Evolutionary conservation across 2,888 invertebrate genomes (phyloP).

Genomic region (Philopedon plagiatum): DNA sequence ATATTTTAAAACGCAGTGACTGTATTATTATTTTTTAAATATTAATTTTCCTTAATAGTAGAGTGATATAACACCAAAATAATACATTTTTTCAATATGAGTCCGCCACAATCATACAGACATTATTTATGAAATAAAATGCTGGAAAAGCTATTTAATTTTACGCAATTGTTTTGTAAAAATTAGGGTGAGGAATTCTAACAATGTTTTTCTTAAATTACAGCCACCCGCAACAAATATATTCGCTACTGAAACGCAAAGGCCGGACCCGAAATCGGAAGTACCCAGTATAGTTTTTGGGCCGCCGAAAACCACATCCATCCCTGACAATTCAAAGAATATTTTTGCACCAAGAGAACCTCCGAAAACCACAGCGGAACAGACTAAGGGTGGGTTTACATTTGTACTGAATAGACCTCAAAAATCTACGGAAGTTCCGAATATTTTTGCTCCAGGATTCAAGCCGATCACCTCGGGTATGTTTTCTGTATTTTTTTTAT

Average conservation of each 20-base stretch:
- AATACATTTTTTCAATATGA: too few relatives aligned
- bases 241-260: constrained; percentile 14
- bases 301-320: constrained; percentile 4
- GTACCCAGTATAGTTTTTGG: neutral
- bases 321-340: constrained; percentile 13
- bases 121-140: too few relatives aligned
- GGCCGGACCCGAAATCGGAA: constrained; percentile 4
- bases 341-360: constrained; percentile 30
- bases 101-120: too few relatives aligned
- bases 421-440: constrained; percentile 33
- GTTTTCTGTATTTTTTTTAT: neutral
- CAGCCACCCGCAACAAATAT: constrained; percentile 27
- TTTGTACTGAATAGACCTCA: constrained; percentile 49
- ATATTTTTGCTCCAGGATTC: constrained; percentile 29
- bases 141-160: too few relatives aligned
- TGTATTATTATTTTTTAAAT: too few relatives aligned
- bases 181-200: too few relatives aligned
- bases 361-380: constrained; percentile 9
- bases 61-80: too few relatives aligned
- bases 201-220: too few relatives aligned
- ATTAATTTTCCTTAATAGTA: too few relatives aligned
- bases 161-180: too few relatives aligned
- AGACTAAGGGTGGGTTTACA: constrained; percentile 54
- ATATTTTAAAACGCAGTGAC: too few relatives aligned
- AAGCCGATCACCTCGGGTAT: constrained; percentile 14